Evolutionary conservation across 2,113 vertebrate genomes (phyloP).

Genomic region (Centropus bengalensis): DNA sequence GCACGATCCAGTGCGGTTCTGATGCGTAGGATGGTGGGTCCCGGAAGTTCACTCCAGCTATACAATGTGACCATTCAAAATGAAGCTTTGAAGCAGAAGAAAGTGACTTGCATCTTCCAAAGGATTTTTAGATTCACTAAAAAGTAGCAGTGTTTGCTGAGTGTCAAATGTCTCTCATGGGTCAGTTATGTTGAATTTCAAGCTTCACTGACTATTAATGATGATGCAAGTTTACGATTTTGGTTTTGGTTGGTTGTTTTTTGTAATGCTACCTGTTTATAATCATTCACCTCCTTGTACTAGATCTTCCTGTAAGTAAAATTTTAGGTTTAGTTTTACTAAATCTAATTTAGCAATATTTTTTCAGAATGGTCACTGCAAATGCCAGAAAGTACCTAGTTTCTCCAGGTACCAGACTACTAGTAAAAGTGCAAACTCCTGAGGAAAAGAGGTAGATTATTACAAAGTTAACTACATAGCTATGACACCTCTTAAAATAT

Average conservation of each 20-base stretch:
- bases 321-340: neutral
- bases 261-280: neutral
- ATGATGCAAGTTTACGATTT: neutral
- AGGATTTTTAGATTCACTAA: neutral
- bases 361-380: neutral
- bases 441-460: neutral
- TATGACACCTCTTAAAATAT: neutral
- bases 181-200: neutral
- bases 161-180: neutral
- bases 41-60: neutral
- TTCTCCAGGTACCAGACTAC: neutral
- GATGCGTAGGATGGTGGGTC: neutral
- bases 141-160: neutral
- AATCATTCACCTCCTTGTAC: neutral
- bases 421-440: neutral
- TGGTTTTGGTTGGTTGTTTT: neutral
- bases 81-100: neutral
- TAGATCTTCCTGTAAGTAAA: neutral
- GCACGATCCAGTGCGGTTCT: rapidly evolving
- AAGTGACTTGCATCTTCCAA: neutral
- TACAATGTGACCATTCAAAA: neutral
- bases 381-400: neutral
- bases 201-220: neutral
- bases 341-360: neutral
- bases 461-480: neutral